Percentiles rank a stretch among this genome's conserved stretches.
Conservation (phyloP, 2,797 vertebrate genomes). For the Chiroxiphia lanceolata region DNA sequence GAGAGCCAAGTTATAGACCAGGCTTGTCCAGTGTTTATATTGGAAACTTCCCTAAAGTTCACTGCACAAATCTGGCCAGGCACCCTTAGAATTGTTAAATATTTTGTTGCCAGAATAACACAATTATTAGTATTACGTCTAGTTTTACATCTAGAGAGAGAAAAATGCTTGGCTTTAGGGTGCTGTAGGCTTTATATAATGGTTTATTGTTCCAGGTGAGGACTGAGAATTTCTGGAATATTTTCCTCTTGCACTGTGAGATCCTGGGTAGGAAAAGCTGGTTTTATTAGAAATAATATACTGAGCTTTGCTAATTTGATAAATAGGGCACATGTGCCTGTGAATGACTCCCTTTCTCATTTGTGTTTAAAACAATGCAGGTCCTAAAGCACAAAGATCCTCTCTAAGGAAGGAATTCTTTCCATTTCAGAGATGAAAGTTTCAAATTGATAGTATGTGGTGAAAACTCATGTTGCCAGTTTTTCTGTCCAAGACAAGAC, state of each 20-base stretch:
- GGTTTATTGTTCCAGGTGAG: not conserved
- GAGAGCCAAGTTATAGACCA: not conserved
- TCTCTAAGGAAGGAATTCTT: not conserved
- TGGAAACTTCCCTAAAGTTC: slow-evolving; percentile 6
- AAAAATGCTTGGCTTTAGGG: not conserved
- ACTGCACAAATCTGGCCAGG: not conserved
- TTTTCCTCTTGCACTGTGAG: not conserved
- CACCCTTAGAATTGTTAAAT: not conserved
- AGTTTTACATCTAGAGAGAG: not conserved
- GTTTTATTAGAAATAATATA: not conserved
- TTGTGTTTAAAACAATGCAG: not conserved
- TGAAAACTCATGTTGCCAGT: not conserved
- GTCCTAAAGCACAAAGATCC: not conserved
- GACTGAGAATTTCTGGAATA: not conserved
- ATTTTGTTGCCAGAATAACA: not conserved
- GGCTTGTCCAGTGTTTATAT: slow-evolving; percentile 2
- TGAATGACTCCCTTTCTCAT: not conserved
- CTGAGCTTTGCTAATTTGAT: not conserved
- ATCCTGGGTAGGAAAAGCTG: not conserved
- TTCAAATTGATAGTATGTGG: not conserved
- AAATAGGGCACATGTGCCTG: not conserved
- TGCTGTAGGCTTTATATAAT: not conserved
- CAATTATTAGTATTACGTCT: not conserved
- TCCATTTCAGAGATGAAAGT: not conserved
- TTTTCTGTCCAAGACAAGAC: not conserved